Conservation (phyloP, 2,113 vertebrate genomes). For the Nothobranchius furzeri region DNA sequence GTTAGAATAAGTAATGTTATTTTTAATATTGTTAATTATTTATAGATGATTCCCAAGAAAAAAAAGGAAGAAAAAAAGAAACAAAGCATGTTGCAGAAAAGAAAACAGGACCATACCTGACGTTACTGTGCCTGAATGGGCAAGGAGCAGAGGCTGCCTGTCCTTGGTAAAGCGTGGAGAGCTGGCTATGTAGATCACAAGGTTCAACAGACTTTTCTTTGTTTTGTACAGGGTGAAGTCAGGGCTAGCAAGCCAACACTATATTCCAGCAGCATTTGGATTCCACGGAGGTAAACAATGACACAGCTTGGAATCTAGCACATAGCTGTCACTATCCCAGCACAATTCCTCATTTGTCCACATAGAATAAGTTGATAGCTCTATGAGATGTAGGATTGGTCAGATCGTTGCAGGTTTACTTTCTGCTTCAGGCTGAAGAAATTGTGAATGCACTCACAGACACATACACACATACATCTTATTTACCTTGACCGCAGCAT, state of each 20-base stretch:
- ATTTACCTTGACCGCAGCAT: slow-evolving; percentile 55
- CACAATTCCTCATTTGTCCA: slow-evolving; percentile 60
- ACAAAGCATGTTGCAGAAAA: slow-evolving; percentile 81
- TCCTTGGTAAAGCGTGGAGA: slow-evolving; percentile 78
- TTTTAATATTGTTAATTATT: slow-evolving; percentile 64
- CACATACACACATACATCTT: slow-evolving; percentile 48
- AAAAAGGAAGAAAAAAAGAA: slow-evolving; percentile 25
- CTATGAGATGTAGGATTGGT: slow-evolving; percentile 41
- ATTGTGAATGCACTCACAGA: slow-evolving; percentile 48
- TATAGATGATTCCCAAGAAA: slow-evolving; percentile 67
- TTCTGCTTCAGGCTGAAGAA: slow-evolving; percentile 37
- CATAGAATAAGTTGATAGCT: slow-evolving; percentile 44
- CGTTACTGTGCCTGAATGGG: slow-evolving; percentile 79
- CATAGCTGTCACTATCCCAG: slow-evolving; percentile 65
- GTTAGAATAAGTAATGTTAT: slow-evolving; percentile 33
- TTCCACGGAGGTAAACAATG: slow-evolving; percentile 71
- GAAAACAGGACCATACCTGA: slow-evolving; percentile 81
- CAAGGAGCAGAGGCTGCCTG: slow-evolving; percentile 69
- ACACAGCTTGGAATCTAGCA: slow-evolving; percentile 69
- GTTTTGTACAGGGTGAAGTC: slow-evolving; percentile 75
- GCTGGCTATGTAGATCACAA: slow-evolving; percentile 76
- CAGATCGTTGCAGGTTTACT: slow-evolving; percentile 31
- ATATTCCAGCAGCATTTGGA: slow-evolving; percentile 69
- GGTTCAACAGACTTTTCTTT: slow-evolving; percentile 69
- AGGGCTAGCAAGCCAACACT: slow-evolving; percentile 68